These are phyloP conservation scores for Picus viridis DNA, from an alignment of 2,797 vertebrate species.

Conservation along the genomic window DNA sequence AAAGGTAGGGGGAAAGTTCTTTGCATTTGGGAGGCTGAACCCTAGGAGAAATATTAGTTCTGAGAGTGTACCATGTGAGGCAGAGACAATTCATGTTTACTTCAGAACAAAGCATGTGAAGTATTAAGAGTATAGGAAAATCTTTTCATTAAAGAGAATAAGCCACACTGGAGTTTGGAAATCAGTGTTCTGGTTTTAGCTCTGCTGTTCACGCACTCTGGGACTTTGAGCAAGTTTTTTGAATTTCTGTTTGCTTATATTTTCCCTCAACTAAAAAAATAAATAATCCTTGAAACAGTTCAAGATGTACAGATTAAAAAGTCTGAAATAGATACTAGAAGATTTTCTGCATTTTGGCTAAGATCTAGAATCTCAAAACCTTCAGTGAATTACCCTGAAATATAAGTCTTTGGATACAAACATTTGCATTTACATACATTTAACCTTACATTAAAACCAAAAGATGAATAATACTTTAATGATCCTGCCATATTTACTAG, in stretches of 20 bases:
- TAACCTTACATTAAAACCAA: constrained; percentile 62
- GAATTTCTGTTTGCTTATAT: neutral
- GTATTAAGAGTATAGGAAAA: neutral
- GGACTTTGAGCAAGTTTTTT: neutral
- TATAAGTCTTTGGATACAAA: constrained; percentile 54
- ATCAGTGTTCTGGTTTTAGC: neutral
- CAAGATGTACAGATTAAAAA: neutral
- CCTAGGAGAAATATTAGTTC: neutral
- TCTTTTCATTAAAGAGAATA: neutral
- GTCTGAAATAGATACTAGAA: neutral
- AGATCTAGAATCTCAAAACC: constrained; percentile 19
- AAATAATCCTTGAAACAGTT: neutral
- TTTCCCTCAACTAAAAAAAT: neutral
- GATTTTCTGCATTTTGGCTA: constrained; percentile 23
- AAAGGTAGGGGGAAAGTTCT: neutral
- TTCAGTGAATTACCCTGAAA: constrained; percentile 41
- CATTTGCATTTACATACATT: constrained; percentile 59
- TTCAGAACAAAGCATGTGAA: neutral
- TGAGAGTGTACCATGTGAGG: neutral
- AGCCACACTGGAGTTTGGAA: neutral
- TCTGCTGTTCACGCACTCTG: neutral
- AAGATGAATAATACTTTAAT: constrained; percentile 61
- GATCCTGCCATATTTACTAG: constrained; percentile 45
- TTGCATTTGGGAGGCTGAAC: neutral
- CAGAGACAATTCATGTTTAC: neutral